Evolutionary conservation across 2,888 invertebrate species (phyloP), one percentile per base, ranked within the genome.

Genomic region (Drosophila gaucha): DNA sequence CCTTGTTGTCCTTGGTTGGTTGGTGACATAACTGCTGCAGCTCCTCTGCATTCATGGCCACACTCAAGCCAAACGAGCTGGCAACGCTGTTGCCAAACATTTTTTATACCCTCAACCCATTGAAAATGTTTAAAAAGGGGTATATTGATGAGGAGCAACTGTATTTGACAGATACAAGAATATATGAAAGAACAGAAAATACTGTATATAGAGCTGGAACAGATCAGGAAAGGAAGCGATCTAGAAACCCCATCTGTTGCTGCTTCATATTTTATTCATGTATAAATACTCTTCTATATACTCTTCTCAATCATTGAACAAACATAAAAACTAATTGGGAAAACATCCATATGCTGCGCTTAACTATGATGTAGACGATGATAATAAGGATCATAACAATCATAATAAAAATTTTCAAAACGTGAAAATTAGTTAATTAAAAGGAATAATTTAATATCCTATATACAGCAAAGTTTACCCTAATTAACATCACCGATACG

Each of bases 1-100:
- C 60, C 76, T 79, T 72, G 49, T 60, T 72, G 79, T 66, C 72
- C 85, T 70, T 80, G 74, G 60, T 30, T 36, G 44, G 38, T 28
- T 74, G 58, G 47, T 74, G 60, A 51, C 58, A 74, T 69, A 65
- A 50, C 62, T 68, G 55, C 51, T 43, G 74, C 74, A 63, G 49
- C 26, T 57, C 58, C 26, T 51, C 75, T 55, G 66, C 58, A 66
- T 75, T 75, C 69, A 70, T 70, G 49, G 67, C 65, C 74, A 65
- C 58, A 64, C 43, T 39, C 54, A 66, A 58, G 55, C 58, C 52
- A 44, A 52, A 56, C 76, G 44, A 60, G 46, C 74, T 47, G 51
- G 54, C 43, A 67, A 35, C 51, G 26, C 38, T 49, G 6, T 36
- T 51, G 12, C 20, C 8, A 44, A 60, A 55, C 41, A 33, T 28